Conservation (phyloP, 2,888 invertebrate species). For the Cerceris rybyensis region DNA sequence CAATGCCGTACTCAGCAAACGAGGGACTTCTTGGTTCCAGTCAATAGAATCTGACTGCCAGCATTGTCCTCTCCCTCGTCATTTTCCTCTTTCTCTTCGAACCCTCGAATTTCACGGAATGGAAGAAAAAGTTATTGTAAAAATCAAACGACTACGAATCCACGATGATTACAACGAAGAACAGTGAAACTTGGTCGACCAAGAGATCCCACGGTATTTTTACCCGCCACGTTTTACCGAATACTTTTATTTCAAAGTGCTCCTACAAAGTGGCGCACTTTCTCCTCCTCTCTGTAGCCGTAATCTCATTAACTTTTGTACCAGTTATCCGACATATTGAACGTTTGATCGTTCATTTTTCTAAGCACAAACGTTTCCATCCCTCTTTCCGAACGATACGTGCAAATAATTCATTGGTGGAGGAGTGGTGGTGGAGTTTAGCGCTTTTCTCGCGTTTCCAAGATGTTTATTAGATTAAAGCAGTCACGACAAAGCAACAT, state of each 20-base stretch:
- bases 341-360: no score
- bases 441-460: constrained; percentile 3
- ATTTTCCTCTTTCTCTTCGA: constrained; percentile 14
- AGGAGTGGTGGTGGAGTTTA: not conserved
- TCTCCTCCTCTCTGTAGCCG: no score
- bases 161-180: no score
- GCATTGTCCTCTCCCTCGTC: constrained; percentile 23
- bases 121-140: not conserved
- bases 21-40: constrained; percentile 61
- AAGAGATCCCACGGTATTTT: no score
- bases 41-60: constrained; percentile 22
- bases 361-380: no score
- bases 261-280: no score
- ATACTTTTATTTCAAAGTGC: no score
- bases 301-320: no score
- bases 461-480: constrained; percentile 42
- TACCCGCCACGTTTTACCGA: no score
- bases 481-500: constrained; percentile 43
- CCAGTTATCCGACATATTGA: no score
- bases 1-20: constrained; percentile 59
- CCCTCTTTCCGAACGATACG: no score
- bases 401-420: constrained; percentile 4
- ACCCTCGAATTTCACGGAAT: not conserved
- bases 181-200: no score
- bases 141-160: not conserved